Base-by-base conservation (phyloP, 2,888 invertebrate species). In the Fabriciana adippe region DNA sequence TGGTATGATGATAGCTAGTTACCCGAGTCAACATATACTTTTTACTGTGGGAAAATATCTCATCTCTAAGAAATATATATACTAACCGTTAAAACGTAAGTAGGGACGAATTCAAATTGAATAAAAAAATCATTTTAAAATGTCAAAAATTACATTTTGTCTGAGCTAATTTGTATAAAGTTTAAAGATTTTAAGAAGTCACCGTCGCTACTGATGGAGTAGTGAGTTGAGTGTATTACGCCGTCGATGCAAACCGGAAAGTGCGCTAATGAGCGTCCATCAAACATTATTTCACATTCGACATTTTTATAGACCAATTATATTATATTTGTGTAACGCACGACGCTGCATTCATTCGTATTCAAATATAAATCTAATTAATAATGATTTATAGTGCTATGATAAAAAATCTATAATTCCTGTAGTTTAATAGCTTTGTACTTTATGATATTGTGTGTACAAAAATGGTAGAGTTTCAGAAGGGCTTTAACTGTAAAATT, bases 301-400 rank as follows among this genome's bases (percentile, higher is more conserved):
- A 71, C 73, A 60, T 69, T 75, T 75, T 75, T 74, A 75, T 74
- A 69, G 67, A 64, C 74, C 74, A 75, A 74, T 75, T 74, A 75
- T 70, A 71, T 66, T 66, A 75, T 70, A 71, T 66, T 66, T 54
- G 66, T 67, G 68, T 55, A 57, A 60, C 61, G 65, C 68, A 59
- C 35, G 35, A 41, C 35, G 35, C 11, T 62, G 63, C 67, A 45
- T 54, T 60, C 50, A 67, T 68, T 64, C 61, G 55, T 48, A 66
- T 68, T 66, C 60, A 47, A 59, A 66, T 64, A 41, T 66, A 16
- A 55, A 41, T 59, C 67, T 62, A 65, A 68, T 70, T 70, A 68
- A 60, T 61, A 63, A 59, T 68, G 70, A 70, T 70, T 68, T 66
- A 70, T 61, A 26, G 35, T 13, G 1, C 26, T 13, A 16, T 55